phyloP scores from a whole-genome alignment of 2,888 invertebrate genomes.

The Fragum fragum region DNA sequence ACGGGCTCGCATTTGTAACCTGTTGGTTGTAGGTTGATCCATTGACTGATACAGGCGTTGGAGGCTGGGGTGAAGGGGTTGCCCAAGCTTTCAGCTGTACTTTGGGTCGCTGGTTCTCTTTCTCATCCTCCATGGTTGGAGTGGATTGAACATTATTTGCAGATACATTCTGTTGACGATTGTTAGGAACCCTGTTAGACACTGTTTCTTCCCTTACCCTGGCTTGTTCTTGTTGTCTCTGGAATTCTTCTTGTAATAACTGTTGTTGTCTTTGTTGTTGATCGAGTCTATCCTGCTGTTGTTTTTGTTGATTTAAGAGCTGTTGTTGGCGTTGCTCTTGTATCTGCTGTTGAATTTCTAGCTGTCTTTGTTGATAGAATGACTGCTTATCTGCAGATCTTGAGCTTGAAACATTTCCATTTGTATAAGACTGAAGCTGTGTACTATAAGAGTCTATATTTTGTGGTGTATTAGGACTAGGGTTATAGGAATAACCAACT shows the following conservation, averaged over 20 bases:
- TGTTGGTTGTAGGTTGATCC: slow-evolving; percentile 42
- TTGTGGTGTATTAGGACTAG: slow-evolving; percentile 35
- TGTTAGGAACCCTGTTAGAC: not conserved
- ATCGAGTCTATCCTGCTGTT: slow-evolving; percentile 46
- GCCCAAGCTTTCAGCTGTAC: slow-evolving; percentile 76
- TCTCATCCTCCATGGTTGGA: slow-evolving; percentile 36
- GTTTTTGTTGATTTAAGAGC: slow-evolving; percentile 41
- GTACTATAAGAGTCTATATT: slow-evolving; percentile 62
- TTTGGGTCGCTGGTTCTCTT: slow-evolving; percentile 68
- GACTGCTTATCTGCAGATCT: slow-evolving; percentile 44
- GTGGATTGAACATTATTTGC: not conserved
- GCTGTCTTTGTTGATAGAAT: slow-evolving; percentile 53
- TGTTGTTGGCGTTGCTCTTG: slow-evolving; percentile 49
- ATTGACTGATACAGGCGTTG: slow-evolving; percentile 51
- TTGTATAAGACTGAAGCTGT: slow-evolving; percentile 44
- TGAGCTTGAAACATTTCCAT: not conserved
- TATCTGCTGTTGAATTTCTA: slow-evolving; percentile 55
- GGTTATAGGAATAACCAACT: slow-evolving; percentile 28
- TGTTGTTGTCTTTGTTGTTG: slow-evolving; percentile 58
- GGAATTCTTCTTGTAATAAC: slow-evolving; percentile 58
- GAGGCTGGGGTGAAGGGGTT: slow-evolving; percentile 76
- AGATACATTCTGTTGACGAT: not conserved
- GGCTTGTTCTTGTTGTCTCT: slow-evolving; percentile 44
- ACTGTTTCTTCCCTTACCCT: slow-evolving; percentile 11
- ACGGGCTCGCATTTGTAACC: slow-evolving; percentile 67